Percentiles rank a stretch among this genome's conserved stretches.
These are phyloP conservation scores for Drosophila neonasuta DNA, from an alignment of 2,888 invertebrate species.

Conservation along the genomic window DNA sequence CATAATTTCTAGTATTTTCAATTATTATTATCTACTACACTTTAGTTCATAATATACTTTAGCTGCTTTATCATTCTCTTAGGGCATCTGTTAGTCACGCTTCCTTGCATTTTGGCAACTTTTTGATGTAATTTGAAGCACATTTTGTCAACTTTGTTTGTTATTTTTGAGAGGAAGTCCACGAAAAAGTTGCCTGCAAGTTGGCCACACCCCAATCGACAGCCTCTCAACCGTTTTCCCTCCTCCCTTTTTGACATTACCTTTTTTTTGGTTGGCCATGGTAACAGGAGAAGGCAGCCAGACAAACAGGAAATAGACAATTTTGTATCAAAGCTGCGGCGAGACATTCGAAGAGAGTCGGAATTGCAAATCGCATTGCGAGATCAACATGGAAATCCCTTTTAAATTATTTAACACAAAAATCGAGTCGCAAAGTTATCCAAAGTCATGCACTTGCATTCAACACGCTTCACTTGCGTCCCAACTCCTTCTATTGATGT, in stretches of 20 bases:
- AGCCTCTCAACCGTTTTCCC: neutral
- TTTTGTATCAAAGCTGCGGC: conserved; percentile 55
- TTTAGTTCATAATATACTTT: too few species aligned
- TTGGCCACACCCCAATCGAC: conserved; percentile 24
- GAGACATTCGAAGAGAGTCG: conserved; percentile 30
- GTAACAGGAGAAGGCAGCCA: conserved; percentile 37
- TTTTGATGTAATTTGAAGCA: conserved; percentile 45
- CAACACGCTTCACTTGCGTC: conserved; percentile 24
- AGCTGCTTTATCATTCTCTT: neutral
- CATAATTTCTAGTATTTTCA: too few species aligned
- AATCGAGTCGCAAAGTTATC: conserved; percentile 31
- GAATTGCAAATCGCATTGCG: conserved; percentile 1
- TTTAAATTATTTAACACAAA: conserved; percentile 65
- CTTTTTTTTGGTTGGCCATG: conserved; percentile 10
- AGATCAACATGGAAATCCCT: conserved; percentile 35
- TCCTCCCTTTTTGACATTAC: neutral
- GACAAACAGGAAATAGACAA: conserved; percentile 73
- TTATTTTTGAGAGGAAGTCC: conserved; percentile 27
- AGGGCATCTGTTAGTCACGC: neutral
- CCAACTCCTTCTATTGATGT: neutral
- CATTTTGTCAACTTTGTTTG: conserved; percentile 44
- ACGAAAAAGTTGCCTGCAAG: conserved; percentile 23
- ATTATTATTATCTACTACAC: too few species aligned
- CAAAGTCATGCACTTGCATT: conserved; percentile 36
- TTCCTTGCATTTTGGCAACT: neutral